Base-by-base conservation (phyloP, 1,140 invertebrate species). In the Drepana arcuata region DNA sequence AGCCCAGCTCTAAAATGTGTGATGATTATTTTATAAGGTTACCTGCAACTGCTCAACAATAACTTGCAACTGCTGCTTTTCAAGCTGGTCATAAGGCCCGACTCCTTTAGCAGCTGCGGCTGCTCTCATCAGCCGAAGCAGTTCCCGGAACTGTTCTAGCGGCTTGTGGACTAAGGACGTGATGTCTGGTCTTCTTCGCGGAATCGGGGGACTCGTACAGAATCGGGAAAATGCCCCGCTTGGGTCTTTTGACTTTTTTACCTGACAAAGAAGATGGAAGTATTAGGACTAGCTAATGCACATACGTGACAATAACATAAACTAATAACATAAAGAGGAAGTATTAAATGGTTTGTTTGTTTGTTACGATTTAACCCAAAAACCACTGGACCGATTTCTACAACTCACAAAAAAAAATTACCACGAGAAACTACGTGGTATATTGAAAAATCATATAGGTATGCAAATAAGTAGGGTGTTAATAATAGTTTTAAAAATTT, bases 111-210 rank as follows among this genome's bases (percentile, higher is more conserved):
- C 59, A 0, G 63, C 55, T n/a, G 71, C 75, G 0, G 83, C 83
- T 1, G 79, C 61, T 25, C 83, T 55, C 66, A 84, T 80, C 25
- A 84, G 53, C 33, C 83, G 58, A 29, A 84, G 44, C 10, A 84
- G 49, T 34, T 84, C 83, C 12, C 83, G 56, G 47, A 84, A 83
- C 53, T 84, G 92, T 64, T 94, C 92, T 38, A 94, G 65, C 1
- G 93, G 93, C 50, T 92, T 89, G 46, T 94, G 90, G 21, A 94
- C 86, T 32, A 94, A 87, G 3, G 91, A 89, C 0, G 92, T 93
- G 26, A 94, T 87, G 67, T 94, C 93, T n/a, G 92, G 92, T 32
- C 90, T 86, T 63, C 90, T 86, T 41, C 91, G 83, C 2, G 92
- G 92, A 50, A 94, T 91, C 1, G 91, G 86, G 1, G 92, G 92